phyloP scores from a whole-genome alignment of 2,113 vertebrate genomes.

The Gasterosteus aculeatus region DNA sequence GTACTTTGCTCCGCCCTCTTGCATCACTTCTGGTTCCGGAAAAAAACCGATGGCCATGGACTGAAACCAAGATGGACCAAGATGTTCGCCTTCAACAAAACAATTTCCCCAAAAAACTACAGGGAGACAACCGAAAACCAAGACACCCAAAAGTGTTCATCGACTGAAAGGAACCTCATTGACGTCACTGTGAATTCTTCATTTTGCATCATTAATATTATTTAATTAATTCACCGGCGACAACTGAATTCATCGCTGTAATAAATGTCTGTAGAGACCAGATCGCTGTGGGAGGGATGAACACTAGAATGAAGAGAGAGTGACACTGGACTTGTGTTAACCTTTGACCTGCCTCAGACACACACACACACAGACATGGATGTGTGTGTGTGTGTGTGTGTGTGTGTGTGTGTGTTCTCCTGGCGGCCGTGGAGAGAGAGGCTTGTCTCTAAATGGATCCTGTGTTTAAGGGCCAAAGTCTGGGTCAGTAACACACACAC shows the following conservation, averaged over 20 bases:
- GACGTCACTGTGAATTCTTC: neutral
- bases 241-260: neutral
- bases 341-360: conserved; percentile 52
- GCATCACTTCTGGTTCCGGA: too few species aligned
- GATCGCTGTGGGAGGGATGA: neutral
- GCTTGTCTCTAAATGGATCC: conserved; percentile 56
- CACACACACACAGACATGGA: conserved; percentile 3
- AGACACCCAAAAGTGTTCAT: neutral
- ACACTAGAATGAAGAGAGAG: neutral
- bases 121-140: too few species aligned
- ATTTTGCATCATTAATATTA: neutral
- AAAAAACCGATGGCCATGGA: too few species aligned
- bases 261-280: neutral
- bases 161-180: neutral
- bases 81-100: neutral
- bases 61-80: neutral
- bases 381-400: conserved; percentile 27
- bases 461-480: conserved; percentile 66
- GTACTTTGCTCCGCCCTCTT: too few species aligned
- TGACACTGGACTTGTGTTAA: conserved; percentile 51
- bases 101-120: neutral
- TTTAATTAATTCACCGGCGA: neutral
- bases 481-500: conserved; percentile 33
- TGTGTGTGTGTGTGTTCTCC: conserved; percentile 39
- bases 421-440: conserved; percentile 20